These are phyloP conservation scores for Scaptomyza graminum DNA, from an alignment of 1,140 invertebrate species.

Conservation along the genomic window DNA sequence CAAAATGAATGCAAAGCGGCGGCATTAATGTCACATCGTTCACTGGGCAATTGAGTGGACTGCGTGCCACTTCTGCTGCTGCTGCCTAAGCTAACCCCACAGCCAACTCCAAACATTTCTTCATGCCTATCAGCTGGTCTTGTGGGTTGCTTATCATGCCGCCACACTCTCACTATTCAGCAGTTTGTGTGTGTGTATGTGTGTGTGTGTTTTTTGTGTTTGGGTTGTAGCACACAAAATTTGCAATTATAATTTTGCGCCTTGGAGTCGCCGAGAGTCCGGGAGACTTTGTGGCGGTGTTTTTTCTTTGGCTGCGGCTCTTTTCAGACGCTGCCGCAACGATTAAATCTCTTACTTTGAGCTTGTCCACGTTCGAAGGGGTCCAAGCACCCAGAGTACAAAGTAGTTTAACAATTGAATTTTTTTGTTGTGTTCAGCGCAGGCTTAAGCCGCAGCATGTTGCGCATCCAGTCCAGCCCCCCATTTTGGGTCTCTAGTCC, in stretches of 20 bases:
- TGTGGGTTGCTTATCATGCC: constrained; percentile 65
- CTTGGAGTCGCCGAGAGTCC: constrained; percentile 37
- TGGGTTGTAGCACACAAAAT: constrained; percentile 60
- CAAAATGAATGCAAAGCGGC: constrained; percentile 78
- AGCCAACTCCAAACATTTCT: not conserved
- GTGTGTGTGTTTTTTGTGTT: constrained; percentile 18
- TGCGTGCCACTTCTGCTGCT: constrained; percentile 45
- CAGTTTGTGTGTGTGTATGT: constrained; percentile 5
- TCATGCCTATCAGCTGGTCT: constrained; percentile 57
- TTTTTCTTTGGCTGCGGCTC: constrained; percentile 65
- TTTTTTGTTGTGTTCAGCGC: constrained; percentile 8
- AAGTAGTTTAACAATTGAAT: constrained; percentile 57
- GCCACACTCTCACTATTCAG: constrained; percentile 71
- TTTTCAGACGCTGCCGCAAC: constrained; percentile 57
- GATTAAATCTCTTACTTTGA: constrained; percentile 65
- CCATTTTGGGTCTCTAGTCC: constrained; percentile 54
- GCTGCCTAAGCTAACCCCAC: not conserved
- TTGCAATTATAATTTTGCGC: constrained; percentile 83
- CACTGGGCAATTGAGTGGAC: constrained; percentile 42
- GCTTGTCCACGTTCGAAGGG: constrained; percentile 22
- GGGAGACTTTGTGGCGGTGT: constrained; percentile 55
- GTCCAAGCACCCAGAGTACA: constrained; percentile 16
- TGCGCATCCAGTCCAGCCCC: constrained; percentile 53
- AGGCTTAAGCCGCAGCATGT: constrained; percentile 39
- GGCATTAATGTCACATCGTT: constrained; percentile 65